Base-by-base conservation (phyloP, 2,888 invertebrate species). In the Pachliopta kotzebuea region DNA sequence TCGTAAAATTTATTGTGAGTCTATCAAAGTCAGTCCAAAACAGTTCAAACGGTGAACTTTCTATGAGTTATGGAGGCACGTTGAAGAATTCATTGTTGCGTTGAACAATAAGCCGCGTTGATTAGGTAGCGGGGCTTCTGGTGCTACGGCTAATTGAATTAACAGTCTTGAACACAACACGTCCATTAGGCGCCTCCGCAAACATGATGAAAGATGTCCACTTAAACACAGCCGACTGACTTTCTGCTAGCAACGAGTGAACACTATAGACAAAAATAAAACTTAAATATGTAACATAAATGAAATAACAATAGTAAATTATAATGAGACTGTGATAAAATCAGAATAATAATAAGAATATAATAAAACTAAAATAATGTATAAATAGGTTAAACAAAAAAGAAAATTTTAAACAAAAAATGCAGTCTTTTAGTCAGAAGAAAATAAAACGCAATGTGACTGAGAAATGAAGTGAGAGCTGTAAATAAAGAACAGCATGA, bases 101-200 rank as follows among this genome's bases (percentile, higher is more conserved):
- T 76, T 74, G 80, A 84, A 88, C 88, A 87, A 86, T 83, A 83
- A 80, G 71, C 72, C 71, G 77, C 74, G 81, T 85, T 85, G 82
- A 86, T 81, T 80, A 79, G 77, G 76, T 72, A 74, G 74, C 71
- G 72, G 71, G 74, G 71, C 74, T 78, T 75, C 76, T 78, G 80
- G 74, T 74, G 72, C 72, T 62, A 62, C 68, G 73, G 79, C 83
- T 90, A 90, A 90, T 90, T 85, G 75, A 88, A 88, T 89, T 88
- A 89, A 84, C 90, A 84, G 78, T 69, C 76, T 70, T 71, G 77
- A 84, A 87, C 88, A 89, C 78, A 85, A 78, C 83, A 83, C 84
- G 75, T 85, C 86, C 88, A 90, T 90, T 90, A 89, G 76, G 65
- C 68, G 76, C 76, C 74, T 79, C 73, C 71, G 79, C 79, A 83